Conservation (phyloP, 2,888 invertebrate species). For the Tipula confusa region DNA sequence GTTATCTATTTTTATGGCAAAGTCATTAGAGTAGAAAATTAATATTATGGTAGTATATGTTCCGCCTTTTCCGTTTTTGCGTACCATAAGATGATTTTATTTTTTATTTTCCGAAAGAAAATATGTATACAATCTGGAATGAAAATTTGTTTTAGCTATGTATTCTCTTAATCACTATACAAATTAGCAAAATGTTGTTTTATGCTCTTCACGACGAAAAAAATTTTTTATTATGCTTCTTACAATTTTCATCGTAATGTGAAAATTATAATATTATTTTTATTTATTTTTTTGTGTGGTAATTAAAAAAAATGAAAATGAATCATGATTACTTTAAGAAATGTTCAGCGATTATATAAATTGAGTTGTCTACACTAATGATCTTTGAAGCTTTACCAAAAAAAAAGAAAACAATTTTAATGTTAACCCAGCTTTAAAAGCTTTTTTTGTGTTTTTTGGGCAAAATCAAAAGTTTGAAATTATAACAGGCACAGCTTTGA, state of each 20-base stretch:
- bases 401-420: no score
- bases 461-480: no score
- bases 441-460: no score
- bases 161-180: background rate
- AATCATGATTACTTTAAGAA: background rate
- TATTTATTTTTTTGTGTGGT: background rate
- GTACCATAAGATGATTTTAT: no score
- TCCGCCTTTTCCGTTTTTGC: background rate
- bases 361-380: no score
- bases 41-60: background rate
- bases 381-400: no score
- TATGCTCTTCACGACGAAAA: background rate
- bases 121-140: no score
- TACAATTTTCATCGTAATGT: background rate
- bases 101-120: background rate
- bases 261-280: no score
- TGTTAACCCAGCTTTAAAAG: no score
- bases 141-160: background rate
- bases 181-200: background rate
- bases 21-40: background rate
- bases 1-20: constrained; percentile 12
- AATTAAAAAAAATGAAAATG: background rate
- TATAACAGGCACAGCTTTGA: no score
- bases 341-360: no score
- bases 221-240: background rate